Conservation (phyloP, 2,113 vertebrate species). For the Raphicerus campestris region DNA sequence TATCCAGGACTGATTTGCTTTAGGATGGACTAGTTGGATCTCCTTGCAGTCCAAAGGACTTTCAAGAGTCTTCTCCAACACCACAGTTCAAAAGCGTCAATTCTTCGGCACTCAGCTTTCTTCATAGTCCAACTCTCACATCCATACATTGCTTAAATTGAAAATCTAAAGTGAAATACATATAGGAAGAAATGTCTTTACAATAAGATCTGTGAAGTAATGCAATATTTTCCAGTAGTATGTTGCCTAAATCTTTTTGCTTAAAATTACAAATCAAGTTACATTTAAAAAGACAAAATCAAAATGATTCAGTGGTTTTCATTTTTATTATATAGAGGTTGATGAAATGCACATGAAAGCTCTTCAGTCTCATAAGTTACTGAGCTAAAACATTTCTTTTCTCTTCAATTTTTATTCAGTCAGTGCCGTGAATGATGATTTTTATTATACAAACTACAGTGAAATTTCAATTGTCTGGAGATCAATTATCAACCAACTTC, state of each 20-base stretch:
- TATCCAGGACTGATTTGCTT: background rate
- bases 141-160: background rate
- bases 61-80: background rate
- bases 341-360: slow-evolving; percentile 30
- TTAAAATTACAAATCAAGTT: slow-evolving; percentile 32
- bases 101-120: background rate
- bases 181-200: background rate
- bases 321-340: slow-evolving; percentile 28
- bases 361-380: slow-evolving; percentile 35
- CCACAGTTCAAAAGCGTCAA: background rate
- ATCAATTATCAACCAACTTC: slow-evolving; percentile 58
- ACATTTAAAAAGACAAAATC: slow-evolving; percentile 27
- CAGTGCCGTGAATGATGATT: slow-evolving; percentile 33
- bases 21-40: background rate
- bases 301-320: slow-evolving; percentile 50
- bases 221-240: slow-evolving; percentile 20
- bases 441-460: slow-evolving; percentile 57
- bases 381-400: slow-evolving; percentile 50
- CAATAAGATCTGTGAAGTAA: background rate
- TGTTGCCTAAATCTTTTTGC: slow-evolving; percentile 8
- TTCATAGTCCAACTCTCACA: background rate
- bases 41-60: background rate
- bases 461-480: slow-evolving; percentile 63
- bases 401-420: slow-evolving; percentile 49
- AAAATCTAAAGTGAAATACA: slow-evolving; percentile 30